Base-by-base conservation (phyloP, 2,113 vertebrate genomes). In the Nycticebus coucang region DNA sequence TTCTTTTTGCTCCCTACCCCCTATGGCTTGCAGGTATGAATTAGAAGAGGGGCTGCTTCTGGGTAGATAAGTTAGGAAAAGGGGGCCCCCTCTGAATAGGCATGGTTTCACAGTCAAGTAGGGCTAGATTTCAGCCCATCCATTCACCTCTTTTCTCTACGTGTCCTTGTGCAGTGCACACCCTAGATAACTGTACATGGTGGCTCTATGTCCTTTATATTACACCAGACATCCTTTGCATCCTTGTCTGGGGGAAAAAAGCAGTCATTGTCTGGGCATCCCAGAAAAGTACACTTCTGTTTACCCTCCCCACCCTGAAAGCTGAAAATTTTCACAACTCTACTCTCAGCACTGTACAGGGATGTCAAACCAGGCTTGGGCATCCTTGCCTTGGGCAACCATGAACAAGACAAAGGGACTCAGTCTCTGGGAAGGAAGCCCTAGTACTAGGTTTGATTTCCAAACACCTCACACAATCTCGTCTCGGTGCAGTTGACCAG, bases 401-500 rank as follows among this genome's bases (percentile, higher is more conserved):
- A 0, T 2, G 72, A 37, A 30, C 4, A 7, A 55, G 71, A 24
- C 8, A 4, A 17, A 30, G 41, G 35, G 26, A 17, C 60, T 8
- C 22, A 10, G 35, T 57, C 60, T 37, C 87, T 37, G 60, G 82
- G 35, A 53, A 30, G 90, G 92, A 10, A 19, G 59, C 26, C 30
- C 19, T 8, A 7, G 55, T 14, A 45, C 35, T 71, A n/a, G 71
- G 57, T 4, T 4, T 8, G 22, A 37, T 14, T 11, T 74, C 60
- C 26, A 1, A 9, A 62, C 1, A 7, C 37, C 78, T 94, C 86
- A 89, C 55, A 12, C 0, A 0, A 17, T 28, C 72, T 83, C 5
- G 6, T 96, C 83, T 92, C 22, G 88, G 37, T 2, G 15, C 97
- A 98, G 98, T 2, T 0, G 98, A 98, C 0, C 93, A 69, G 0